Conservation (phyloP, 2,113 vertebrate species). For the Panthera uncia region DNA sequence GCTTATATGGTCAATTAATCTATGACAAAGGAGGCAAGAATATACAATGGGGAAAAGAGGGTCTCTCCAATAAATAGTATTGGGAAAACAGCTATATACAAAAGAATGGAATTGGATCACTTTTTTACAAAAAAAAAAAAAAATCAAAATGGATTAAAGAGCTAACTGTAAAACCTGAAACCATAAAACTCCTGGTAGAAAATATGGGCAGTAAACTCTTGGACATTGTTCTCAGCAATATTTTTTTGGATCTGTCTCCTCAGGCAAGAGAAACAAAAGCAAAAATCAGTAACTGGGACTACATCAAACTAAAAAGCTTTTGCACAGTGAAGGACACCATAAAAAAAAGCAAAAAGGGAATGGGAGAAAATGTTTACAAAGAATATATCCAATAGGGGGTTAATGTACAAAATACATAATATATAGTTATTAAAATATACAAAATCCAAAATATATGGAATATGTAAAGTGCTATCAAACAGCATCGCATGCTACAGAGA, state of each 20-base stretch:
- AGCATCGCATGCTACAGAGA: neutral
- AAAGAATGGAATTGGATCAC: neutral
- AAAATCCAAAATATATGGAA: neutral
- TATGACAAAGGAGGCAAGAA: neutral
- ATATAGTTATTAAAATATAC: neutral
- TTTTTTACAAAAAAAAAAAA: neutral
- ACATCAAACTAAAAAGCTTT: neutral
- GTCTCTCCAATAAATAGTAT: neutral
- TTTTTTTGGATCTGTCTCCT: neutral
- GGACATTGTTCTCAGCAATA: neutral
- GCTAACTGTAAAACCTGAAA: neutral
- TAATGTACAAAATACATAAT: neutral
- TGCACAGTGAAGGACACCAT: neutral
- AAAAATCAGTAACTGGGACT: neutral
- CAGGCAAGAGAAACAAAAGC: neutral
- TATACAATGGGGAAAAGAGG: neutral
- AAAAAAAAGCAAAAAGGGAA: neutral
- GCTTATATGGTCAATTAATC: neutral
- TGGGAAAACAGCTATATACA: neutral
- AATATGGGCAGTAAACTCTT: neutral
- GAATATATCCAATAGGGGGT: neutral
- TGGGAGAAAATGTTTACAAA: neutral
- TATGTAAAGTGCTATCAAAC: neutral
- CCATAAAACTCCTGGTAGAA: neutral
- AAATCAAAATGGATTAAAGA: neutral